Evolutionary conservation across 2,113 vertebrate species (phyloP).

Genomic region (Clarias batrachus): DNA sequence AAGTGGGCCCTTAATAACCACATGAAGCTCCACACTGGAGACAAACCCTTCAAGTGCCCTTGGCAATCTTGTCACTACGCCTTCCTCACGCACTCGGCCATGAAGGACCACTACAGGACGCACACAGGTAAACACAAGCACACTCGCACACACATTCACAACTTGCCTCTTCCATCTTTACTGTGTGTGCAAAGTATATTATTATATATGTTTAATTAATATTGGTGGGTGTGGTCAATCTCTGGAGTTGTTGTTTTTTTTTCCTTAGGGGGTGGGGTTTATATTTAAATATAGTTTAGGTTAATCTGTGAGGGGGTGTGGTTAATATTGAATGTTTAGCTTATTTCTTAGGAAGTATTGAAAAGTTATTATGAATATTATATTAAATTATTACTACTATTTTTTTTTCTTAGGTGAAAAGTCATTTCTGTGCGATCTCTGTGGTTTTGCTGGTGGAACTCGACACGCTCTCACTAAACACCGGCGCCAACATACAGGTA

Average conservation of each 20-base stretch:
- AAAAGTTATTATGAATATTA: no score
- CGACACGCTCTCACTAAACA: constrained; percentile 98
- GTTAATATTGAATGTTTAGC: background rate
- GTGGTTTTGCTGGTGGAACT: constrained; percentile 95
- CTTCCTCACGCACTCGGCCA: constrained; percentile 93
- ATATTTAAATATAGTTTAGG: background rate
- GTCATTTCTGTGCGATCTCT: constrained; percentile 98
- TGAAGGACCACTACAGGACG: constrained; percentile 97
- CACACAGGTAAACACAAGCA: constrained; percentile 84
- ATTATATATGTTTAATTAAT: background rate
- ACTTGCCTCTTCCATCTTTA: background rate
- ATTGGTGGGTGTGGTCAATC: background rate
- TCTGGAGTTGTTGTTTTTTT: background rate
- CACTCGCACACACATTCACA: constrained; percentile 11
- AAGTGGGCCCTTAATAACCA: constrained; percentile 99
- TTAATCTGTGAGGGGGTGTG: background rate
- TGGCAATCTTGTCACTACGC: constrained; percentile 97
- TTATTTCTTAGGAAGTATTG: background rate
- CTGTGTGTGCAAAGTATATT: background rate
- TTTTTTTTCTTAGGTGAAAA: constrained; percentile 86
- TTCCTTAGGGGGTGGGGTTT: background rate
- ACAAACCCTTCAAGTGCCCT: constrained; percentile 93
- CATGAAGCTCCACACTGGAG: constrained; percentile 96
- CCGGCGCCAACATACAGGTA: constrained; percentile 95
- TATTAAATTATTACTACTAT: no score